Evolutionary conservation across 2,888 invertebrate genomes (phyloP), one percentile per base, ranked within the genome.

Genomic region (Drosophila suboccidentalis): DNA sequence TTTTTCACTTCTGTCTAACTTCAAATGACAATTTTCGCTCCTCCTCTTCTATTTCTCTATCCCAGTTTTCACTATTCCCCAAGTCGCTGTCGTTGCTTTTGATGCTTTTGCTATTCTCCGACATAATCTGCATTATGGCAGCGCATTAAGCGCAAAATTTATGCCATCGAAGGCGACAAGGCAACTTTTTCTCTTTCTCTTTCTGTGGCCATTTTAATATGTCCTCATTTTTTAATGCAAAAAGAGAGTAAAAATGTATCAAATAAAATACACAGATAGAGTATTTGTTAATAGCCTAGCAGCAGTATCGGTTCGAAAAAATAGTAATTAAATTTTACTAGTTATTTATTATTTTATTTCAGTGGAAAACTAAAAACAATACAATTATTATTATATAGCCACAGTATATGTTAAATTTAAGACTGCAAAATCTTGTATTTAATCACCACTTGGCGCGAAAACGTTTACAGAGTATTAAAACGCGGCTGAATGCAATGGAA

Each of bases 81-180:
- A 55, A 46, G 46, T 57, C 44, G 34, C 15, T 32, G 43, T 13
- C 19, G 39, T 54, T 43, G 54, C 50, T 41, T 41, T 17, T 49
- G 8, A 17, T 32, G 54, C 54, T 41, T 41, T 34, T 49, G 10
- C 17, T 26, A 11, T 44, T 43, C 54, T 61, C 32, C 46, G 51
- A 67, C 67, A 72, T 84, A 80, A 89, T 89, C 89, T 84, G 81
- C 87, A 70, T 87, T 84, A 83, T 87, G 84, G 71, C 73, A 71
- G 57, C 61, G 58, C 87, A 89, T 89, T 87, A 84, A 63, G 71
- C 19, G 50, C 57, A 19, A 70, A 83, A 84, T 89, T 85, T 75
- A 85, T 89, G 87, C 72, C 62, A 51, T 53, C 57, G 75, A 54
- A 50, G 70, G 32, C 61, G 61, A 57, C 39, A 34, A 15, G 43